Conservation (phyloP, 2,888 invertebrate genomes). For the Athrips mouffetella region DNA sequence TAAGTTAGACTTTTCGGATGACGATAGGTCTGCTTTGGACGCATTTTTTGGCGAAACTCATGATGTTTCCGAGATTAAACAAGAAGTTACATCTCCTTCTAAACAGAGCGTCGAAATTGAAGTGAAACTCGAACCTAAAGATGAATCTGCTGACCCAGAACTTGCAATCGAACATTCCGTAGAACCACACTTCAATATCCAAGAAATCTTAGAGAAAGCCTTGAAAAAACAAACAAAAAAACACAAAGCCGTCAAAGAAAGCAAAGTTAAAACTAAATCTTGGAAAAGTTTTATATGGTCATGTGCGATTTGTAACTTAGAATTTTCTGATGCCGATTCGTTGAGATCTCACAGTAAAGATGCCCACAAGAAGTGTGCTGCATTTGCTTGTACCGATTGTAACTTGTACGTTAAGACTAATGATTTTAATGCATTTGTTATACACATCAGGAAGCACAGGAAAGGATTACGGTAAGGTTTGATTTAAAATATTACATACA, state of each 20-base stretch:
- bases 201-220: constrained; percentile 57
- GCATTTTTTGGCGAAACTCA: constrained; percentile 39
- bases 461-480: constrained; percentile 77
- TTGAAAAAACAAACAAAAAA: constrained; percentile 33
- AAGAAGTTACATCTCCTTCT: constrained; percentile 23
- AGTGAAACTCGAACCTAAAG: constrained; percentile 51
- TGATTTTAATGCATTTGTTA: constrained; percentile 80
- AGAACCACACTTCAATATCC: constrained; percentile 41
- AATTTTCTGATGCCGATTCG: constrained; percentile 54
- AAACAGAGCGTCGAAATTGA: constrained; percentile 26
- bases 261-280: constrained; percentile 31
- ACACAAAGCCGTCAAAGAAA: constrained; percentile 42
- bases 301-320: constrained; percentile 59
- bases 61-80: constrained; percentile 30
- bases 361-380: constrained; percentile 80
- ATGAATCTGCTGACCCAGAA: constrained; percentile 38
- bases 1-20: constrained; percentile 45
- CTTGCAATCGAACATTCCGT: constrained; percentile 3
- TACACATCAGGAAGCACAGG: constrained; percentile 81
- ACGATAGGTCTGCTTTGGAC: constrained; percentile 47
- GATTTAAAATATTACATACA: no score
- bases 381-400: constrained; percentile 83
- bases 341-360: constrained; percentile 80
- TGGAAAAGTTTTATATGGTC: constrained; percentile 70
- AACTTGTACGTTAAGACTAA: constrained; percentile 75